Evolutionary conservation across 2,888 invertebrate species (phyloP), one percentile per base, ranked within the genome.

Genomic region (Allophyes oxyacanthae): DNA sequence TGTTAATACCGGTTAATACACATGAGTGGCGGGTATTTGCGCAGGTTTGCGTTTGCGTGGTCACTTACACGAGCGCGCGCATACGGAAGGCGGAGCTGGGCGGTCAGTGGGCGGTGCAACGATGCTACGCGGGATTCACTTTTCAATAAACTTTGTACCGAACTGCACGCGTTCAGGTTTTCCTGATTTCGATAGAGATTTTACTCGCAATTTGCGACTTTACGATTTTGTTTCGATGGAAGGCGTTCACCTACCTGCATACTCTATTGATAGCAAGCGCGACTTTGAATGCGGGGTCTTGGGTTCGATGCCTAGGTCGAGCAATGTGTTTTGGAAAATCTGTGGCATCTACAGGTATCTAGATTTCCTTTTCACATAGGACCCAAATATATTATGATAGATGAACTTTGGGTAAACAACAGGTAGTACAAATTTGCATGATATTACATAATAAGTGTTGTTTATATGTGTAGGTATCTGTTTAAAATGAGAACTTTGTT

Each of bases 1-100:
- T 49, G 30, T 40, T 25, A 45, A 30, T n/a, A n/a, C n/a, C n/a
- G n/a, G n/a, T n/a, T n/a, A n/a, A n/a, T n/a, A n/a, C n/a, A n/a
- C n/a, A n/a, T n/a, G n/a, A n/a, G n/a, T n/a, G 36, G 43, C 6
- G 38, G 45, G 8, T 37, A 32, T 33, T 25, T 20, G 11, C 40
- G 46, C 10, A 51, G 26, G 55, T 40, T 37, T 44, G 51, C 42
- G 51, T 40, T 43, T 14, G 37, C 34, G 11, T 48, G 32, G 36
- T 14, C n/a, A 53, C 20, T 1, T 33, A 30, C 0, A 14, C 11
- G 49, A 52, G 66, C 66, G 66, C 66, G 66, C 66, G 68, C 67
- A 67, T 2, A 6, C n/a, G 20, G 34, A 14, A 50, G 68, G 66
- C 66, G 66, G 67, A 15, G 56, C 49, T 49, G 33, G 20, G 10